phyloP scores from a whole-genome alignment of 2,113 vertebrate species.

The Xenus cinereus region DNA sequence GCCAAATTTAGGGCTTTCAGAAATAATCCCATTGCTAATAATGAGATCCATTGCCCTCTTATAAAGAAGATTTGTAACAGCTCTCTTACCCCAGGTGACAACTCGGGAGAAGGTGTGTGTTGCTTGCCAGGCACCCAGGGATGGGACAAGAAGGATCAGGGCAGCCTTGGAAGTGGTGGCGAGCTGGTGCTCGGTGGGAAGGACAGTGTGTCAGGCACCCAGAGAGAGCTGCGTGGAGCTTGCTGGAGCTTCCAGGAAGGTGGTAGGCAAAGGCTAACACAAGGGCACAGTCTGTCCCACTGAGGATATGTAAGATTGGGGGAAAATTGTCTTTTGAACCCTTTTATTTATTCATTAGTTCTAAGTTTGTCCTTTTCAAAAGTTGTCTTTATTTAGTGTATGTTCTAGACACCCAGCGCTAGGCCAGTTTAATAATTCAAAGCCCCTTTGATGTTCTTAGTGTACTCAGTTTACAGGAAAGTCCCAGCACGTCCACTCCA shows the following conservation, averaged over 20 bases:
- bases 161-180: neutral
- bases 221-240: neutral
- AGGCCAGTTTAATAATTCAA: constrained; percentile 2
- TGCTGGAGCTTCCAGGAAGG: neutral
- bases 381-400: neutral
- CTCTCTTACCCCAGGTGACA: neutral
- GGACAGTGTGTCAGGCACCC: neutral
- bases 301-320: neutral
- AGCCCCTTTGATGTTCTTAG: neutral
- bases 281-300: neutral
- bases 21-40: neutral
- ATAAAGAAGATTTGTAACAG: neutral
- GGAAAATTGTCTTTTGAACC: neutral
- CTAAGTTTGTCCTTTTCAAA: neutral
- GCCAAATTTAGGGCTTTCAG: neutral
- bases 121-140: neutral
- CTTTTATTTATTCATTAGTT: neutral
- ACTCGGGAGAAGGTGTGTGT: rapidly evolving
- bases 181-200: neutral
- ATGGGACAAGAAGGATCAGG: neutral
- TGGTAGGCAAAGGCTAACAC: neutral
- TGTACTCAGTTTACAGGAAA: neutral
- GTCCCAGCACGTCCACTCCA: neutral
- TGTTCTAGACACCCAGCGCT: neutral
- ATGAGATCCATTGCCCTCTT: neutral